A percentile compares a stretch with the other conserved stretches of the same genome.
phyloP scores from a whole-genome alignment of 2,888 invertebrate species.

The Limenitis camilla region DNA sequence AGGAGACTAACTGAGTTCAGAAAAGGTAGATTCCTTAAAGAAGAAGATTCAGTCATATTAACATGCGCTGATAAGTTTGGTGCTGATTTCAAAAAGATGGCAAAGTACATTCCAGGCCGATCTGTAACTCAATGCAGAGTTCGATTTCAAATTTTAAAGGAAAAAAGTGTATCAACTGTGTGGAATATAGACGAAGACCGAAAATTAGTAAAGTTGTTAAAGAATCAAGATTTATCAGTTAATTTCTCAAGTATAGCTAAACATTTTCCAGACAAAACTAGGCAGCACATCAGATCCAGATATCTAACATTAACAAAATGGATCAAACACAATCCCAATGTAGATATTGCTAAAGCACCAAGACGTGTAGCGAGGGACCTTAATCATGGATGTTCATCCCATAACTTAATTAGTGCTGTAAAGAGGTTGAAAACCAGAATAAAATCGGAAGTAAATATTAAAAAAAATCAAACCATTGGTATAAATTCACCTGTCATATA shows the following conservation, averaged over 20 bases:
- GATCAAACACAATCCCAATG: conserved; percentile 62
- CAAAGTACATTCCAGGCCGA: conserved; percentile 75
- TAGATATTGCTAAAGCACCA: conserved; percentile 48
- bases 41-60: conserved; percentile 79
- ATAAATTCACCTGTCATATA: conserved; percentile 43
- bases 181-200: conserved; percentile 79
- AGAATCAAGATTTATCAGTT: conserved; percentile 49
- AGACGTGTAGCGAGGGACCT: conserved; percentile 49
- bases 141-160: conserved; percentile 72
- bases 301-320: conserved; percentile 70
- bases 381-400: conserved; percentile 38
- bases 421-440: conserved; percentile 51
- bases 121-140: conserved; percentile 76
- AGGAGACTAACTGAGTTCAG: conserved; percentile 50
- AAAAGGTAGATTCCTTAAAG: conserved; percentile 77
- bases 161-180: conserved; percentile 50
- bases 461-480: conserved; percentile 35
- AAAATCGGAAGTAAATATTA: conserved; percentile 37
- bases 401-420: conserved; percentile 49
- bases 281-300: conserved; percentile 77
- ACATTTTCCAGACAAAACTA: conserved; percentile 69
- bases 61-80: conserved; percentile 77
- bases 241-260: conserved; percentile 63
- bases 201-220: conserved; percentile 72
- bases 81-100: conserved; percentile 74